Conservation (phyloP, 2,888 invertebrate genomes). For the Drosophila yooni region DNA sequence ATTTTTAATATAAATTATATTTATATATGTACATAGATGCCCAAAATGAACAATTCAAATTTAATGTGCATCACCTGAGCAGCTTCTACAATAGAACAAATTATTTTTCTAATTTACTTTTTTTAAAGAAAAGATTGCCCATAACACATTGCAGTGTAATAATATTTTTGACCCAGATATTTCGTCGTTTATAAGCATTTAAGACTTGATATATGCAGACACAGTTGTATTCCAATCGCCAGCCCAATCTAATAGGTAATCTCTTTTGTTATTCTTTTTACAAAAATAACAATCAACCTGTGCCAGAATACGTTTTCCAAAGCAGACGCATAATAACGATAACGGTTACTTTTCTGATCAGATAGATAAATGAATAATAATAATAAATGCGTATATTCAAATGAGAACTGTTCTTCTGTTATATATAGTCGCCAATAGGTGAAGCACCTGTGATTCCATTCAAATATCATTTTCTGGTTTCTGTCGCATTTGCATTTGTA, state of each 20-base stretch:
- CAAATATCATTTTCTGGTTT: neutral
- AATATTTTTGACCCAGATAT: neutral
- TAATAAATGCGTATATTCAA: neutral
- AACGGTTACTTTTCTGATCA: neutral
- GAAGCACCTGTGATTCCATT: neutral
- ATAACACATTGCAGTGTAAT: neutral
- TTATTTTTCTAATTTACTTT: neutral
- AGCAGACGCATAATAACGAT: too few species aligned
- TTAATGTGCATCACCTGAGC: too few species aligned
- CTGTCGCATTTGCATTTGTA: neutral
- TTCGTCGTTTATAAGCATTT: neutral
- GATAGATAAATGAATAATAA: neutral
- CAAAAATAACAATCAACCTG: too few species aligned
- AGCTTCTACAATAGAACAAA: neutral
- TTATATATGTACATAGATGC: too few species aligned
- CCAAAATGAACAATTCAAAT: neutral
- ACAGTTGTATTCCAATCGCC: too few species aligned
- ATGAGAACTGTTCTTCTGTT: neutral
- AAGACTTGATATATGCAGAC: neutral
- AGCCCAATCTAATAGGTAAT: too few species aligned
- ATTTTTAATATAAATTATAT: too few species aligned
- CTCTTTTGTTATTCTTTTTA: too few species aligned
- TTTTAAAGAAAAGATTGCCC: neutral
- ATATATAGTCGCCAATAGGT: neutral
- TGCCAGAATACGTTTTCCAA: too few species aligned